Conservation (phyloP, 1,140 invertebrate genomes). For the Ceratosolen solmsi region DNA sequence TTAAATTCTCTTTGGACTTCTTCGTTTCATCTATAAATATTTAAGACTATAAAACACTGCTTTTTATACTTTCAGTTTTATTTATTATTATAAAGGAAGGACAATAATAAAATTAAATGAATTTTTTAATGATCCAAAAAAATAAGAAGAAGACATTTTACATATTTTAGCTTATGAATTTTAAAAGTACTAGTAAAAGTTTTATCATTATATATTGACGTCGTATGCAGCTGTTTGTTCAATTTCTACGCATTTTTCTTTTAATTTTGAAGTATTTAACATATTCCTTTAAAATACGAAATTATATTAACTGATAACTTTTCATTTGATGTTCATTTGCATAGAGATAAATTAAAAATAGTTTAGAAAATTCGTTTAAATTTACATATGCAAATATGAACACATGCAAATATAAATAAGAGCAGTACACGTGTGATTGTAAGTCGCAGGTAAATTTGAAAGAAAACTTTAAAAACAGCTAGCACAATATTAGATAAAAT, state of each 20-base stretch:
- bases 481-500: background rate
- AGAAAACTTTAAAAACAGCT: background rate
- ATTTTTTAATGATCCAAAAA: no score
- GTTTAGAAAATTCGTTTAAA: background rate
- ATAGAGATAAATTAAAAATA: background rate
- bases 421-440: background rate
- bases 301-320: background rate
- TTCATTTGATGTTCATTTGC: background rate
- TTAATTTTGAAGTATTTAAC: background rate
- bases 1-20: no score
- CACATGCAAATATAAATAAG: conserved; percentile 3
- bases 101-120: no score
- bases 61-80: no score
- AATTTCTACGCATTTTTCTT: background rate
- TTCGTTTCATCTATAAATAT: no score
- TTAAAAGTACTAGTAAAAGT: background rate
- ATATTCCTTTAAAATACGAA: background rate
- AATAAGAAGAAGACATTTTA: background rate
- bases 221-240: background rate
- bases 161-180: background rate
- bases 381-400: background rate
- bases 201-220: background rate
- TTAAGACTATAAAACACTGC: no score
- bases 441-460: background rate
- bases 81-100: no score